Conservation (phyloP, 92 coral and sea anemone genomes). For the Micromussa lordhowensis region DNA sequence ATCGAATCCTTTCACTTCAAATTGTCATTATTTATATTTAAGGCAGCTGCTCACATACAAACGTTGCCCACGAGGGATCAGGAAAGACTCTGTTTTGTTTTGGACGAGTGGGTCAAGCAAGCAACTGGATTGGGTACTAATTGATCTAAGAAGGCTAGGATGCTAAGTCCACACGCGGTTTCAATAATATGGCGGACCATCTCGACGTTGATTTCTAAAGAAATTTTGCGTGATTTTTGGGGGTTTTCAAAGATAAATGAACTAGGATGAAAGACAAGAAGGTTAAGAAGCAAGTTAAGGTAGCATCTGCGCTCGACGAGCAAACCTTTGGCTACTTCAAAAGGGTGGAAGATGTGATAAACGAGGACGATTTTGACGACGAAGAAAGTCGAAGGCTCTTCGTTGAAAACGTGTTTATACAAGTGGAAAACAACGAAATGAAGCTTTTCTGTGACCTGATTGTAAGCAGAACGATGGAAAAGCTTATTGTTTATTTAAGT, state of each 20-base stretch:
- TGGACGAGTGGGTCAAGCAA: neutral
- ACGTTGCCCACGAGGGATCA: constrained; percentile 8
- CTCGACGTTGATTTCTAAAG: neutral
- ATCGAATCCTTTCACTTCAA: neutral
- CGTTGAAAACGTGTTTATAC: constrained; percentile 81
- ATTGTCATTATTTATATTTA: neutral
- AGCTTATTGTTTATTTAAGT: constrained; percentile 54
- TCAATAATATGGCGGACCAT: constrained; percentile 41
- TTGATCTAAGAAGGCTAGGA: constrained; percentile 23
- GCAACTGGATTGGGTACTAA: neutral
- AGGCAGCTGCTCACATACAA: constrained; percentile 10
- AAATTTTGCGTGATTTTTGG: neutral
- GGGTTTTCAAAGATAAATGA: neutral
- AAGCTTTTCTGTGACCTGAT: constrained; percentile 74
- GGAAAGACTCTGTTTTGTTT: neutral
- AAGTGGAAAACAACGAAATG: constrained; percentile 74
- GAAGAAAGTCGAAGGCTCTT: constrained; percentile 72
- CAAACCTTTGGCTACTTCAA: constrained; percentile 81
- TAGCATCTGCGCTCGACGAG: constrained; percentile 62
- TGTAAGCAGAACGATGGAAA: constrained; percentile 81
- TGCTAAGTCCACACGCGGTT: constrained; percentile 31
- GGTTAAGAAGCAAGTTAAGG: constrained; percentile 18
- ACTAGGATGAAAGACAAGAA: constrained; percentile 30
- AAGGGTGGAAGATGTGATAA: constrained; percentile 80
- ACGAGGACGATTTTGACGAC: constrained; percentile 85